Evolutionary conservation across 2,888 invertebrate genomes (phyloP), one percentile per base, ranked within the genome.

Genomic region (Erannis defoliaria): DNA sequence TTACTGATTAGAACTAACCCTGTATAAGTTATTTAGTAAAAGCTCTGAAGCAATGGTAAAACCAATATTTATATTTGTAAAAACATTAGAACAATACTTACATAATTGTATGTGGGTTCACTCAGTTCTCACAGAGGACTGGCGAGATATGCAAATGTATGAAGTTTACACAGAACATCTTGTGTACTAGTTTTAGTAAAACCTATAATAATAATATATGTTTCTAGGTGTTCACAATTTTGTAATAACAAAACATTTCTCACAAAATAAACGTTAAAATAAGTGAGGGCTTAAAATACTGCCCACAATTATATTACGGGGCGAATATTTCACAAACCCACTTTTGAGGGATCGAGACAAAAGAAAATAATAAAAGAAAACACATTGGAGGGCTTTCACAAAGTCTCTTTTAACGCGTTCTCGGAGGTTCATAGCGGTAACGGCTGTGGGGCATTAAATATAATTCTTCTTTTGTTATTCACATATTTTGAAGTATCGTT

Each of bases 281-380:
- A 83, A 87, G 85, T 83, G 86, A 85, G 80, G 78, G 76, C 76
- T 74, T 75, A 85, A 88, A 89, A 87, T 85, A 88, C 83, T 71
- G 42, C 72, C 73, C 78, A 82, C 84, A 85, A 88, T 89, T 86
- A 87, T 87, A 87, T 85, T 76, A 84, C 84, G 83, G 84, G 78
- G 80, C 83, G 77, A 86, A 85, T 88, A 84, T 85, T 89, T 88
- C 83, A 85, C 83, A 80, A 81, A 77, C 77, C 75, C 68, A 67
- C 77, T 82, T 75, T 67, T 73, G 66, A 79, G 77, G 78, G 77
- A 67, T 72, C 69, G 74, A 85, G 84, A 86, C 84, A 88, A 88
- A 88, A 80, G 80, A 81, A 84, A 84, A 84, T 81, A 83, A 81
- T 78, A 84, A 81, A 85, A 84, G 77, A 84, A 84, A 84, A 80